phyloP scores from a whole-genome alignment of 2,797 vertebrate species.

The Notolabrus celidotus region DNA sequence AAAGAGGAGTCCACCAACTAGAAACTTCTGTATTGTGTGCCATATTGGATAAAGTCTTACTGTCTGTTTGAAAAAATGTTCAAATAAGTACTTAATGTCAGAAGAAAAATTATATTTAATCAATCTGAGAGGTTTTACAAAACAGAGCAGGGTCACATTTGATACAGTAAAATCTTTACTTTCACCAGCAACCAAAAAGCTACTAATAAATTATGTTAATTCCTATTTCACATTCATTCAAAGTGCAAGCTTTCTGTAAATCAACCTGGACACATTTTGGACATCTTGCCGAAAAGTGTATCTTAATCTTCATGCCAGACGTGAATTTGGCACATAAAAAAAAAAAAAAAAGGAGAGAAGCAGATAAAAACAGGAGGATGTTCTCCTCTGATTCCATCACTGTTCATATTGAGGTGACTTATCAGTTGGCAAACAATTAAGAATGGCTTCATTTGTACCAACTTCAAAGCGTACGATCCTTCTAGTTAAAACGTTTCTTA shows the following conservation, averaged over 20 bases:
- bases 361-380: constrained; percentile 27
- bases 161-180: constrained; percentile 84
- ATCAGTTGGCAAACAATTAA: constrained; percentile 65
- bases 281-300: constrained; percentile 27
- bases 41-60: not conserved
- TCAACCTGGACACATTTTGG: constrained; percentile 50
- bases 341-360: constrained; percentile 19
- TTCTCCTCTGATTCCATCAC: constrained; percentile 32
- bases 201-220: constrained; percentile 85
- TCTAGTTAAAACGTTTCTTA: constrained; percentile 37
- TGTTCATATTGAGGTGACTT: constrained; percentile 24
- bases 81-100: not conserved
- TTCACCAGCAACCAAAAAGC: constrained; percentile 77
- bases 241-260: constrained; percentile 71
- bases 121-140: constrained; percentile 14
- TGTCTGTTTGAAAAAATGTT: not conserved
- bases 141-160: constrained; percentile 25
- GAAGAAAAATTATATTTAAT: not conserved
- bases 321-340: constrained; percentile 68
- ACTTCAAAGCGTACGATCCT: constrained; percentile 5
- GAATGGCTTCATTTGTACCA: constrained; percentile 49
- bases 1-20: not conserved
- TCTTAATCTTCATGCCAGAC: constrained; percentile 43
- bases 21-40: not conserved
- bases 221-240: constrained; percentile 75